Evolutionary conservation across 2,888 invertebrate genomes (phyloP).

Genomic region (Hypsopygia costalis): DNA sequence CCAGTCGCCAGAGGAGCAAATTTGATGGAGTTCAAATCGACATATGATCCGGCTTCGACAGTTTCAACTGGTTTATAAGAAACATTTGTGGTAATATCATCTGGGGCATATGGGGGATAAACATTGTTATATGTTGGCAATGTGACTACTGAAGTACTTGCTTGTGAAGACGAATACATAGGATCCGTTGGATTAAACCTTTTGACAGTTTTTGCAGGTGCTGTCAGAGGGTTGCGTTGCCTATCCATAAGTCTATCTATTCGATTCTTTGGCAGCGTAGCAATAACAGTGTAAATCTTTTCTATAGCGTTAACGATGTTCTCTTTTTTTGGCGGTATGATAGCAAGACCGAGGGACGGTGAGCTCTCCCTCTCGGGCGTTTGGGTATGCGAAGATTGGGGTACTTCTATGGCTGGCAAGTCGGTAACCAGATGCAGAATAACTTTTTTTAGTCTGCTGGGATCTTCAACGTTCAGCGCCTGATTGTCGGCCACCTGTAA

Average conservation of each 20-base stretch:
- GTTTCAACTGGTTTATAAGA: no score
- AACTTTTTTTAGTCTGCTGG: conserved; percentile 83
- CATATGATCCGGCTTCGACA: no score
- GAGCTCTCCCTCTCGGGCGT: conserved; percentile 4
- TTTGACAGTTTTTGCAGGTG: background rate
- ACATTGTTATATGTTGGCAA: no score
- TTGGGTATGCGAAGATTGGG: conserved; percentile 1
- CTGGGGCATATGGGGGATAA: no score
- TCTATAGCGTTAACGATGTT: conserved; percentile 56
- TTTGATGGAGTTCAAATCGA: no score
- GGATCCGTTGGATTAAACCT: no score
- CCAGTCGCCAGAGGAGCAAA: no score
- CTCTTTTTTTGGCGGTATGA: conserved; percentile 54
- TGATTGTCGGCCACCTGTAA: conserved; percentile 31
- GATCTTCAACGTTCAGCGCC: conserved; percentile 81
- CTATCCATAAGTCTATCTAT: background rate
- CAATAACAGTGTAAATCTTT: conserved; percentile 55
- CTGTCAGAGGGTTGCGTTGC: background rate
- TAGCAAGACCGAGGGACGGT: conserved; percentile 30
- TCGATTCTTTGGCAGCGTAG: conserved; percentile 17
- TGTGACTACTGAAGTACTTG: no score
- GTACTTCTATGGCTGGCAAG: conserved; percentile 41
- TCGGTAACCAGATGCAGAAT: conserved; percentile 81
- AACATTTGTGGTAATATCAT: no score
- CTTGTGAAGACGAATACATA: no score